Evolutionary conservation across 2,113 vertebrate species (phyloP).

Genomic region (Cyprinodon tularosa): DNA sequence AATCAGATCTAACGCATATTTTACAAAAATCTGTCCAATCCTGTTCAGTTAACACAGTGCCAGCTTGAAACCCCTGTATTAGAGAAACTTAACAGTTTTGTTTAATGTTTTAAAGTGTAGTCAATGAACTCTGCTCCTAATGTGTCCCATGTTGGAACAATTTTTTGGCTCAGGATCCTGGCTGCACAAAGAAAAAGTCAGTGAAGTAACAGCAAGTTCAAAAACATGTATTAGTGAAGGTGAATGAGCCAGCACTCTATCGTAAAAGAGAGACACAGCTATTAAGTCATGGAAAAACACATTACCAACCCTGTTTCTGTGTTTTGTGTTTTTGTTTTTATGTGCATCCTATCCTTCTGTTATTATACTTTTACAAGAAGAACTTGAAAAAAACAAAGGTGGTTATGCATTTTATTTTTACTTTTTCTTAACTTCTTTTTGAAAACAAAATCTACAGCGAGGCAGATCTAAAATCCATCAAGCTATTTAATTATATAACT

Average conservation of each 20-base stretch:
- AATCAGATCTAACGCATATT: neutral
- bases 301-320: too few relatives aligned
- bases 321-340: too few relatives aligned
- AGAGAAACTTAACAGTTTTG: constrained; percentile 4
- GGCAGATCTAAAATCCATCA: constrained; percentile 27
- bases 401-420: too few relatives aligned
- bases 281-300: neutral
- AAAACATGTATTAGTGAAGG: constrained; percentile 36
- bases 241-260: constrained; percentile 21
- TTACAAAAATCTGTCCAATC: neutral
- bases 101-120: constrained; percentile 42
- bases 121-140: constrained; percentile 61
- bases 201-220: constrained; percentile 58
- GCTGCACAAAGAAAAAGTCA: constrained; percentile 45
- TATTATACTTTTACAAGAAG: too few relatives aligned
- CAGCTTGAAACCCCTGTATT: neutral
- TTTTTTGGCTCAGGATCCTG: constrained; percentile 48
- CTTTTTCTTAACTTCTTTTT: too few relatives aligned
- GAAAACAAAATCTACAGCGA: constrained; percentile 7
- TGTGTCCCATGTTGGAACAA: constrained; percentile 55
- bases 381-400: too few relatives aligned
- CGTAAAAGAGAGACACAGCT: constrained; percentile 13
- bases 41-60: neutral
- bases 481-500: constrained; percentile 34
- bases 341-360: too few relatives aligned